Conservation (phyloP, 2,888 invertebrate species). For the Liposcelis brunnea region DNA sequence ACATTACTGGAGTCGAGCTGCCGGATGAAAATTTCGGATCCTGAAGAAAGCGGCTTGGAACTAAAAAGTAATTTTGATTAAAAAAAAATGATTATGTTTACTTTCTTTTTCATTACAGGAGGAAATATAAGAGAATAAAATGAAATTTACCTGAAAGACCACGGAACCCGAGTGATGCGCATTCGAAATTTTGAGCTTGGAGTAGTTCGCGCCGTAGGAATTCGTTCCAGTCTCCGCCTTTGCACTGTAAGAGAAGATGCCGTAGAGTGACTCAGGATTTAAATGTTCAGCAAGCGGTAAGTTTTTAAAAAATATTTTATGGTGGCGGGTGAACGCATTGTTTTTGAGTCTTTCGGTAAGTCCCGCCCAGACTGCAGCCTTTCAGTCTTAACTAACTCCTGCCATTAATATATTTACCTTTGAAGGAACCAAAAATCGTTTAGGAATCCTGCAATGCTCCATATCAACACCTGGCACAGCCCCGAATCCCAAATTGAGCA, state of each 20-base stretch:
- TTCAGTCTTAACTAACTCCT: too few species aligned
- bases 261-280: too few species aligned
- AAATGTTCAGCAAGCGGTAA: too few species aligned
- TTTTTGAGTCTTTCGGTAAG: too few species aligned
- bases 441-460: conserved; percentile 64
- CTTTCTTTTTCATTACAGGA: neutral
- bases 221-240: conserved; percentile 57
- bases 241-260: conserved; percentile 32
- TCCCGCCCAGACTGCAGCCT: too few species aligned
- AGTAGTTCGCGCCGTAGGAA: conserved; percentile 58
- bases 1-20: neutral
- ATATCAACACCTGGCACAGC: conserved; percentile 34
- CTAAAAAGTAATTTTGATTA: neutral
- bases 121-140: neutral
- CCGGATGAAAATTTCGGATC: neutral
- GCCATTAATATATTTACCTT: conserved; percentile 31
- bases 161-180: conserved; percentile 56
- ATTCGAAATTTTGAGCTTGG: conserved; percentile 53
- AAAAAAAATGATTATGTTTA: neutral
- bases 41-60: conserved; percentile 8
- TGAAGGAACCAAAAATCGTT: conserved; percentile 64
- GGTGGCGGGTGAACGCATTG: too few species aligned
- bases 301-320: too few species aligned
- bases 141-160: conserved; percentile 46
- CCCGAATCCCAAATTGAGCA: conserved; percentile 66